Base-by-base conservation (phyloP, 2,113 vertebrate genomes). In the Nestor notabilis region DNA sequence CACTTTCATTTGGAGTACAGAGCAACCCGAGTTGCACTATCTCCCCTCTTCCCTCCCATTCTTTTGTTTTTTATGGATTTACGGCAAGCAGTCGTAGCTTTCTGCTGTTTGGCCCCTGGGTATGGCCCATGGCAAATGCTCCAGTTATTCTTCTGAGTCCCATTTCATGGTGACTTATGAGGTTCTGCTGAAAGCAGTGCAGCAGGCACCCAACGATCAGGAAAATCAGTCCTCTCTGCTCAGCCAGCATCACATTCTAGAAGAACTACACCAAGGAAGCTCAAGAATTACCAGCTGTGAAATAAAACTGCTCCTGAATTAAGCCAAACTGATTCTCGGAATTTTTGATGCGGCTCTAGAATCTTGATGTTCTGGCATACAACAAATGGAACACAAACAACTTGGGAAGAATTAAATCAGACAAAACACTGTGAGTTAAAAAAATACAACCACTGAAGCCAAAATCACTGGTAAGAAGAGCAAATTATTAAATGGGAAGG, bases 111-210 rank as follows among this genome's bases (percentile, higher is more conserved):
- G 39, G 63, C 29, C 46, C 14, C 29, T 11, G 7, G 35, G 5
- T 8, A 7, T 6, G 20, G 31, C 77, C 53, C 11, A 0, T 4
- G 49, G 53, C 39, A 5, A 14, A 31, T 14, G 27, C 44, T 70
- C 64, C 61, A 13, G 0, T 1, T 8, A 8, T 41, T 13, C 41
- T 55, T 37, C 39, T 0, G 46, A 53, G 69, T 43, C 1, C 10
- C 28, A 4, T 8, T 17, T 6, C 75, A 53, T 0, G 4, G 27
- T 58, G 31, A 66, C 55, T 63, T 3, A 0, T 2, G 11, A 24
- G 39, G 49, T 27, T 33, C 44, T 46, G 6, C 56, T 25, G 39
- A 31, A 7, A 37, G 13, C 11, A 56, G 52, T 21, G n/a, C 25
- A 29, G 77, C 68, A 35, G 18, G 0, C 7, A 55, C 14, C 39